Percentiles rank a stretch among this genome's conserved stretches.
These are phyloP conservation scores for Apteryx owenii DNA, from an alignment of 2,113 vertebrate species.

Conservation along the genomic window DNA sequence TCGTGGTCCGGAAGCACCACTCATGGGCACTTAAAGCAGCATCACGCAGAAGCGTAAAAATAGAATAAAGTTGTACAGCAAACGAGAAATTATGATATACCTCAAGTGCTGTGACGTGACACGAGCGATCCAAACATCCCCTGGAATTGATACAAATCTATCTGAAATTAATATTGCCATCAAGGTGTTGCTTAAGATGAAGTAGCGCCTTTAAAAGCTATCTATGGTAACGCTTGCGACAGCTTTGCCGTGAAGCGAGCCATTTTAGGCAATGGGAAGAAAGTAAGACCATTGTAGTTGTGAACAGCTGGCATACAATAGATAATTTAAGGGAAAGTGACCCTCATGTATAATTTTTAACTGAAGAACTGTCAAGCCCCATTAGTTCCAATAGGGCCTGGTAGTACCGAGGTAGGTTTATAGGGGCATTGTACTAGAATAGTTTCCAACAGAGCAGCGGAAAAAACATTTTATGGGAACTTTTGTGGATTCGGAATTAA, in stretches of 20 bases:
- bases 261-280: slow-evolving; percentile 74
- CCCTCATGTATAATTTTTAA: slow-evolving; percentile 88
- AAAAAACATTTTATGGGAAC: slow-evolving; percentile 58
- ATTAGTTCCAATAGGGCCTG: slow-evolving; percentile 83
- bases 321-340: slow-evolving; percentile 87
- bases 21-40: slow-evolving; percentile 80
- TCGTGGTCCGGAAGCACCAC: slow-evolving; percentile 82
- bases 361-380: slow-evolving; percentile 86
- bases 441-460: slow-evolving; percentile 63
- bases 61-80: slow-evolving; percentile 80
- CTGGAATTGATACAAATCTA: slow-evolving; percentile 26
- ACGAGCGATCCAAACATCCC: slow-evolving; percentile 23
- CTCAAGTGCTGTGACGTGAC: slow-evolving; percentile 67
- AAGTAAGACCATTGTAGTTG: slow-evolving; percentile 73
- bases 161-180: slow-evolving; percentile 29
- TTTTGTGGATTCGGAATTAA: slow-evolving; percentile 25
- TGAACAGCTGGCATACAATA: slow-evolving; percentile 86
- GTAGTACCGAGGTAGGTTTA: slow-evolving; percentile 71
- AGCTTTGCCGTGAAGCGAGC: slow-evolving; percentile 64
- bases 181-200: slow-evolving; percentile 66
- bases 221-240: not conserved
- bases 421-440: slow-evolving; percentile 68
- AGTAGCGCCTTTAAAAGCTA: slow-evolving; percentile 2
- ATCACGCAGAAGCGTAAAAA: slow-evolving; percentile 81
- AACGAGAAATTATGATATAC: slow-evolving; percentile 79